Base-by-base conservation (phyloP, 1,140 invertebrate genomes). In the Pogonognathellus flavescens region DNA sequence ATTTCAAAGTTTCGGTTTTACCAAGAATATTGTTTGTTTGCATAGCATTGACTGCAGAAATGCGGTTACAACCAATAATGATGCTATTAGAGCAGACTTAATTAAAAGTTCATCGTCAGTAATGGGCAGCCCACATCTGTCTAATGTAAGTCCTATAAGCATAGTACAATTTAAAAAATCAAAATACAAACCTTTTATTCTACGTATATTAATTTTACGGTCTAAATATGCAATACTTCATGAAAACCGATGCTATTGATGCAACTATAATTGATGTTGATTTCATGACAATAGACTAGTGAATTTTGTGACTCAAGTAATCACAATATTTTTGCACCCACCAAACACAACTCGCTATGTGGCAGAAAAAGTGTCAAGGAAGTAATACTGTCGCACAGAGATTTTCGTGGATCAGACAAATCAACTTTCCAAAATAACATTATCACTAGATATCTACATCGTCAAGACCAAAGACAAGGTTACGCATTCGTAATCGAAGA, bases 281-380 rank as follows among this genome's bases (percentile, higher is more conserved):
- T n/a, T n/a, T n/a, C n/a, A n/a, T n/a, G n/a, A n/a, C n/a, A 57
- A 57, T 41, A 76, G 70, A n/a, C 49, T n/a, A 14, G n/a, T 9
- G 16, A 14, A 1, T 76, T 76, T 16, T 76, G 70, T 50, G n/a
- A 14, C 1, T 49, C 41, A 1, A n/a, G 8, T n/a, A 76, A 49
- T 11, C 90, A 91, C 72, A 89, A 90, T 86, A 80, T 76, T 55
- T 50, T 88, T 20, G 87, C 90, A 6, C 89, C 89, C 1, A 90
- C 90, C 49, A 89, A 89, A 57, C 91, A 91, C 13, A 91, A 91
- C 84, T 53, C 88, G 52, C 72, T 88, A 0, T 89, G 89, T 25
- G 60, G 87, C 13, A 83, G 88, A 62, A 86, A 66, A 70, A 89
- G 89, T 41, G 86, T 86, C 0, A 84, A 80, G 16, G 88, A 89